Percentiles rank a stretch among this genome's conserved stretches.
These are phyloP conservation scores for Saturnia japonica DNA, from an alignment of 2,888 invertebrate genomes.

Conservation along the genomic window DNA sequence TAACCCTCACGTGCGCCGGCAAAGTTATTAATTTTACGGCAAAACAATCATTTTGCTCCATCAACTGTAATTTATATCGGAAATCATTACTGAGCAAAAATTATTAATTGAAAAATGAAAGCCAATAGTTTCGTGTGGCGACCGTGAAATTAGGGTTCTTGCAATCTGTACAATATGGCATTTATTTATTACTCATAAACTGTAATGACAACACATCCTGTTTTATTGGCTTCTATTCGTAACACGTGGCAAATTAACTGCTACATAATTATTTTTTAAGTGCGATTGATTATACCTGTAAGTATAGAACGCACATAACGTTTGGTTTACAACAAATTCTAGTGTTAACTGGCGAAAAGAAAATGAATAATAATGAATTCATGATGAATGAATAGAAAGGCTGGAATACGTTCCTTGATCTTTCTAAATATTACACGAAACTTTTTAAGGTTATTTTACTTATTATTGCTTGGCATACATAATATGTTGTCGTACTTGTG, in stretches of 20 bases:
- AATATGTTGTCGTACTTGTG: no score
- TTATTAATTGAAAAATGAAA: conserved; percentile 31
- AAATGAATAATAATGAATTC: no score
- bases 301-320: neutral
- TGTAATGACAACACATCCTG: conserved; percentile 34
- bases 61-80: conserved; percentile 34
- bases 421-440: no score
- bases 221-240: conserved; percentile 13
- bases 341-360: no score
- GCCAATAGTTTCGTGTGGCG: conserved; percentile 30
- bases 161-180: conserved; percentile 23
- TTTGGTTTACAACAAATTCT: neutral
- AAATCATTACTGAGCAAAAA: conserved; percentile 41
- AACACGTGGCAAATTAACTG: conserved; percentile 8
- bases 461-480: no score
- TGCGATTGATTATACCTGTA: no score
- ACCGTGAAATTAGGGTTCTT: conserved; percentile 35
- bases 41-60: conserved; percentile 26
- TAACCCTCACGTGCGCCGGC: conserved; percentile 32
- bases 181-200: conserved; percentile 31
- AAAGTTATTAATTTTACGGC: conserved; percentile 35
- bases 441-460: no score
- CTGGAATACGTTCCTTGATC: no score
- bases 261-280: neutral
- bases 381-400: no score